Base-by-base conservation (phyloP, 1,140 invertebrate species). In the Sitobion miscanthi region DNA sequence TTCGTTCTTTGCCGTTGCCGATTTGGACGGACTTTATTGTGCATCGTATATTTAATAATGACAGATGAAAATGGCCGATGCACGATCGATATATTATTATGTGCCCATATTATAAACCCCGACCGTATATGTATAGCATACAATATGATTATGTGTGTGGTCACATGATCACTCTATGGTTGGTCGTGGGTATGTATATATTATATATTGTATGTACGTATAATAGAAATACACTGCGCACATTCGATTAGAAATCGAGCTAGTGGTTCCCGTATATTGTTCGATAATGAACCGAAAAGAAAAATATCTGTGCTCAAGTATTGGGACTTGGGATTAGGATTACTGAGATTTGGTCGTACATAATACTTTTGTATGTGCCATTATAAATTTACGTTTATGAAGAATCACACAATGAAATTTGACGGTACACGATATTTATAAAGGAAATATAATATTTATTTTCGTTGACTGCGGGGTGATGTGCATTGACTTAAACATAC, bases 11-110 rank as follows among this genome's bases (percentile, higher is more conserved):
- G 62, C 14, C 62, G 14, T n/a, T 17, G 30, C 14, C 62, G 30
- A 77, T 77, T 77, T 77, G 62, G 62, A 77, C 30, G n/a, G n/a
- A 77, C n/a, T 77, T 77, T 77, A 77, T 77, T 77, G 62, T 77
- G 23, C 62, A 77, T 77, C 62, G 62, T 77, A 77, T 77, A 77
- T 77, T 77, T n/a, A 77, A 69, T 77, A 77, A 77, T 77, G 62
- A 77, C 62, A n/a, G 30, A 77, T 35, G 62, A 77, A 77, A 77
- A 77, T 77, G 30, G 62, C 62, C 62, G 62, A 69, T 69, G 5
- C 62, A 69, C 62, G 62, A 77, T 77, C 62, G 30, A 77, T 77
- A 77, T 77, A 77, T 77, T 77, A n/a, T 35, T 77, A 17, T 77
- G n/a, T 17, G 62, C 14, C 30, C 30, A 77, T 77, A 77, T 77